A percentile compares a stretch with the other conserved stretches of the same genome.
These are phyloP conservation scores for Tachyglossus aculeatus DNA, from an alignment of 2,797 vertebrate genomes.

Conservation along the genomic window DNA sequence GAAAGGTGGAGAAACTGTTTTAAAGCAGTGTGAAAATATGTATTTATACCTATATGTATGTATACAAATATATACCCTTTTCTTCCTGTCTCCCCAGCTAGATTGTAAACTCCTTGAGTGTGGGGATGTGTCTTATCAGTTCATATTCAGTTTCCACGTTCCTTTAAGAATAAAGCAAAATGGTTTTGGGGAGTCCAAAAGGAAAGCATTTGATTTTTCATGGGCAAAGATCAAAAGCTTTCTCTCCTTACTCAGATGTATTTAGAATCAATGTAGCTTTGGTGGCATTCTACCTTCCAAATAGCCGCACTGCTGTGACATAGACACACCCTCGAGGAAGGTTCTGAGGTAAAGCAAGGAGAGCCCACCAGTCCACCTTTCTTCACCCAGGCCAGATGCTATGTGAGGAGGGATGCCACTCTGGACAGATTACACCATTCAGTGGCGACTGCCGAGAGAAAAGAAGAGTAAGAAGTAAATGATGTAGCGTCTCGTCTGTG, in stretches of 20 bases:
- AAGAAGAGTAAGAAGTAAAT: conserved; percentile 5
- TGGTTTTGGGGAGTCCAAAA: no score
- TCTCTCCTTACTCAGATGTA: neutral
- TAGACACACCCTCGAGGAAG: neutral
- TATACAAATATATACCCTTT: no score
- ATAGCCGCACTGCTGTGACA: neutral
- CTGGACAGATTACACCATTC: neutral
- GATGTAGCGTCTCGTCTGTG: conserved; percentile 47
- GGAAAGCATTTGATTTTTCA: conserved; percentile 1
- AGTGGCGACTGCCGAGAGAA: neutral
- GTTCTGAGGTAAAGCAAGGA: neutral
- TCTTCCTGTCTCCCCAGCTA: no score
- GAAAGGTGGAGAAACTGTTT: no score
- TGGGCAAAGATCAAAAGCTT: neutral
- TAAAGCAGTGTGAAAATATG: no score
- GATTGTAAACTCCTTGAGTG: no score
- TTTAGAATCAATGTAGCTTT: neutral
- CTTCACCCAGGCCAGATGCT: neutral
- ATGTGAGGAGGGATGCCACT: neutral
- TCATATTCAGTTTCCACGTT: no score
- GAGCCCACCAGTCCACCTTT: neutral
- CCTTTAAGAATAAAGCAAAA: no score
- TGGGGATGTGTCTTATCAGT: no score
- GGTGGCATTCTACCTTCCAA: neutral
- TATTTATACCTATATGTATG: no score